Evolutionary conservation across 2,888 invertebrate species (phyloP), one percentile per base, ranked within the genome.

Genomic region (Junonia oenone): DNA sequence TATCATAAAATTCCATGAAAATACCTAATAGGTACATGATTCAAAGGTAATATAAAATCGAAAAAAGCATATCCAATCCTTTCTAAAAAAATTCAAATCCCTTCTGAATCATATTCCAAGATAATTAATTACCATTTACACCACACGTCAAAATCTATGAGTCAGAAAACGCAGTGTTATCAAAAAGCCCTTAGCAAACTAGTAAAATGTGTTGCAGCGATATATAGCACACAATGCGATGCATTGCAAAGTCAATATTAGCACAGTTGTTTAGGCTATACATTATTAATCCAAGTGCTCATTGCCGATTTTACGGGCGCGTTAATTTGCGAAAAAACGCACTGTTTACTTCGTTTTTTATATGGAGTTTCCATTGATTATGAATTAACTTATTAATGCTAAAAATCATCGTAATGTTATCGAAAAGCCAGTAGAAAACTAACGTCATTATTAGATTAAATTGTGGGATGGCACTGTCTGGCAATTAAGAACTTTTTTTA

Each of bases 111-210:
- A 27, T 47, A 15, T n/a, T n/a, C n/a, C n/a, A n/a, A n/a, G n/a
- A n/a, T n/a, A n/a, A n/a, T n/a, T n/a, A n/a, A n/a, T n/a, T n/a
- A n/a, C n/a, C n/a, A 37, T 17, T 63, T 57, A 56, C 0, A 51
- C 63, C 64, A 46, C 37, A 40, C 58, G 17, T 27, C 17, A 26
- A 58, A 61, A 62, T 58, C 52, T 62, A 68, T 78, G 79, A 81
- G 63, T 78, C 75, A 78, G 73, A 74, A 75, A 76, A 73, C 66
- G 73, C 72, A 64, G 64, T 66, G 76, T 74, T 78, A 81, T 80
- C 79, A 76, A 75, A 79, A 78, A 77, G 71, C 73, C 76, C 72
- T 74, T 67, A 65, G 70, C 68, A 72, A 71, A 73, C 75, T 73
- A 69, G 71, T 76, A 68, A 76, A 79, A 76, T 75, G 63, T 69